Base-by-base conservation (phyloP, 2,888 invertebrate genomes). In the Sphecodes monilicornis region DNA sequence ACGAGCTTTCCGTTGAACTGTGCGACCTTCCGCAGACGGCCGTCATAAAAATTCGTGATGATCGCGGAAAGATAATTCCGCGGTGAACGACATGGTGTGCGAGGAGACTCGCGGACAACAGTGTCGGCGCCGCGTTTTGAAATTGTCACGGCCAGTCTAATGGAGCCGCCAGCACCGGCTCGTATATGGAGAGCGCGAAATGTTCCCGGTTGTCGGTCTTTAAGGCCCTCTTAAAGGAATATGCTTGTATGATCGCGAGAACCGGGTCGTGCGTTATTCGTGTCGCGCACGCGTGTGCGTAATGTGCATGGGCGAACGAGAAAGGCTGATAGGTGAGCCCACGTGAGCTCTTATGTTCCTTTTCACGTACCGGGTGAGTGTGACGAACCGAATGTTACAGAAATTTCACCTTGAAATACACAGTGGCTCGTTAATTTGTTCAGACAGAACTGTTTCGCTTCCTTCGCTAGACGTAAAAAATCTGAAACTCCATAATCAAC, bases 291-390 rank as follows among this genome's bases (percentile, higher is more conserved):
- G 90, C 83, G 86, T 86, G 90, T 90, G 90, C 88, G 90, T 90
- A 84, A 91, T 80, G 86, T 86, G 87, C 87, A 88, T 87, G 89
- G 90, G 87, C 86, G 90, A 86, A 90, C 90, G 88, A 89, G 88
- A 91, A 90, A 88, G 89, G 84, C 82, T 80, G 89, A 89, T 90
- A 90, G 90, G 88, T 89, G 86, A 88, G 86, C 89, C 83, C 86
- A 89, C 87, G 87, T 89, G 86, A 80, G 82, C 75, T 76, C 75
- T 84, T 87, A 80, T 74, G 81, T 80, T 85, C 77, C 64, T 78
- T 83, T 78, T 68, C 79, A 88, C 64, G 66, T 90, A 90, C 87
- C 90, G 90, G 90, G 90, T 90, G 90, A 74, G 41, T 74, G 78
- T 22, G 22, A 22, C n/a, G n/a, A 22, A 22, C 22, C n/a, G 57